Conservation (phyloP, 2,888 invertebrate species). For the Desoria tigrina region DNA sequence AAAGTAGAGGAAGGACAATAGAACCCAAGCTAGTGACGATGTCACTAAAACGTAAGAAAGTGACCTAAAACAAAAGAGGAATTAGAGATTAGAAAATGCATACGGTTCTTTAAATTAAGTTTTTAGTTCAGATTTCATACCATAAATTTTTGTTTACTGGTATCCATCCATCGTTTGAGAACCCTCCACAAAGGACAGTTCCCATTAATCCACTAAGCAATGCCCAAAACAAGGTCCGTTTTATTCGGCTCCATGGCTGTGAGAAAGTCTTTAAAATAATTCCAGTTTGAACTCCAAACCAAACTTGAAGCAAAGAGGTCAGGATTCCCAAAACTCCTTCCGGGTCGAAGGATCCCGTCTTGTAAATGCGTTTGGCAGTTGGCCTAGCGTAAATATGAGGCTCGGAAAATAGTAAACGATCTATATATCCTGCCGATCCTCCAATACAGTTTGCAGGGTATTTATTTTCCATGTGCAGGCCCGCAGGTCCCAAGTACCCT, state of each 20-base stretch:
- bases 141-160: conserved; percentile 84
- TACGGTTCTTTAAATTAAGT: not conserved
- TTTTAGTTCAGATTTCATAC: conserved; percentile 55
- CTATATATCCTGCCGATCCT: conserved; percentile 84
- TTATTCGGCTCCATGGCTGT: conserved; percentile 62
- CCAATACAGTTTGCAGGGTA: conserved; percentile 72
- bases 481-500: conserved; percentile 91
- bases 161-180: conserved; percentile 57
- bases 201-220: conserved; percentile 56
- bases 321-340: conserved; percentile 73
- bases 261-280: conserved; percentile 71
- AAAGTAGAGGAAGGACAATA: conserved; percentile 69
- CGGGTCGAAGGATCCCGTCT: conserved; percentile 69
- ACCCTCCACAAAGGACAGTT: conserved; percentile 27
- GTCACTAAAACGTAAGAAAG: conserved; percentile 28
- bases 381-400: conserved; percentile 75
- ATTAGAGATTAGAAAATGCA: not conserved
- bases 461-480: conserved; percentile 65
- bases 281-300: conserved; percentile 75
- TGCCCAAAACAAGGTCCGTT: conserved; percentile 65
- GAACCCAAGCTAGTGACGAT: conserved; percentile 57
- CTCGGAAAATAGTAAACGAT: conserved; percentile 71
- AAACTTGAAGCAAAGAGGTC: conserved; percentile 69
- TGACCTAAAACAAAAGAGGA: conserved; percentile 57
- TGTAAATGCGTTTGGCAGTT: conserved; percentile 64